Evolutionary conservation across 2,888 invertebrate species (phyloP).

Genomic region (Corbicula japonica): DNA sequence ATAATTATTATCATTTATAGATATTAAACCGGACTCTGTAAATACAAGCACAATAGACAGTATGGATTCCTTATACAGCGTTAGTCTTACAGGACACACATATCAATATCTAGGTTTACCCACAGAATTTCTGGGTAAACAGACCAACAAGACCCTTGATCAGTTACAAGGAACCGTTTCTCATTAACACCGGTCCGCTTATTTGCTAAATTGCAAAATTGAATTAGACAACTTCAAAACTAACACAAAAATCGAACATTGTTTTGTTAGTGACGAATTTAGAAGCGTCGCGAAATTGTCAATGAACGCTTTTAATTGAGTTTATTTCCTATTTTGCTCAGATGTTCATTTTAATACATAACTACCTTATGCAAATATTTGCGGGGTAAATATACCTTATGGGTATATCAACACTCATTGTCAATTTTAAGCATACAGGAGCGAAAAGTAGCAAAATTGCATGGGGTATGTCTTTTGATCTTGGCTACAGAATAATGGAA

Average conservation of each 20-base stretch:
- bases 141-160: not conserved
- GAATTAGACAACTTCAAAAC: constrained; percentile 1
- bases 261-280: not conserved
- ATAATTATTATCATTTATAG: constrained; percentile 14
- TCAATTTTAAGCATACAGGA: constrained; percentile 27
- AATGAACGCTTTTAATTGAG: constrained; percentile 19
- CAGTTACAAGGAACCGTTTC: constrained; percentile 1
- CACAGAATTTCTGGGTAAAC: constrained; percentile 7
- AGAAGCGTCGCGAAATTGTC: not conserved
- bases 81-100: constrained; percentile 15
- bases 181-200: constrained; percentile 22
- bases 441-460: constrained; percentile 23
- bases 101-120: constrained; percentile 31
- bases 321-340: constrained; percentile 14
- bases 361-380: constrained; percentile 49
- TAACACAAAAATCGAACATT: constrained; percentile 30
- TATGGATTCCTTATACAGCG: constrained; percentile 9
- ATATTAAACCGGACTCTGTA: constrained; percentile 25
- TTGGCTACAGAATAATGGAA: constrained; percentile 15
- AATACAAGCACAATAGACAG: not conserved
- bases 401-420: constrained; percentile 40
- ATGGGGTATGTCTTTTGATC: constrained; percentile 19
- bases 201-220: constrained; percentile 33
- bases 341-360: constrained; percentile 35
- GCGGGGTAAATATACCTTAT: constrained; percentile 28